A percentile compares a stretch with the other conserved stretches of the same genome.
These are phyloP conservation scores for Montipora capitata DNA, from an alignment of 92 coral and sea anemone genomes.

Conservation along the genomic window DNA sequence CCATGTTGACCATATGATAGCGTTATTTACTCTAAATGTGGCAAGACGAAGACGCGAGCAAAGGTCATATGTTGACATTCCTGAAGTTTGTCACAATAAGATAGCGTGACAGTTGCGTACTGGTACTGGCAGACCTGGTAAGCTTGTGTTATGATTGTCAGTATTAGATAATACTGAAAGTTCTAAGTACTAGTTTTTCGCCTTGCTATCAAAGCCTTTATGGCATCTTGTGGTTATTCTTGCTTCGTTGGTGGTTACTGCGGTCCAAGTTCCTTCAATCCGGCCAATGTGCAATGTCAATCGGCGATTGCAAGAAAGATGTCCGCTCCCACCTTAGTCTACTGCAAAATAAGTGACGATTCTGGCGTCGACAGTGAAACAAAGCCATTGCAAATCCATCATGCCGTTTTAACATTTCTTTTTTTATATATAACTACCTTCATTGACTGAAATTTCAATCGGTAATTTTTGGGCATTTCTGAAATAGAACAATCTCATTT, in stretches of 20 bases:
- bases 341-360: conserved; percentile 29
- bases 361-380: conserved; percentile 25
- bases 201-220: background rate
- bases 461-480: conserved; percentile 36
- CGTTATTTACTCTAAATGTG: background rate
- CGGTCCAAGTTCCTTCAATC: background rate
- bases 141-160: background rate
- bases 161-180: background rate
- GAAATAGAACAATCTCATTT: background rate
- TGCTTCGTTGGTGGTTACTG: background rate
- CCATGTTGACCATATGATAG: background rate
- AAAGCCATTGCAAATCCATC: background rate
- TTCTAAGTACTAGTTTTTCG: background rate
- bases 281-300: background rate
- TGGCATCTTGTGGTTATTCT: background rate
- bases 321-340: background rate
- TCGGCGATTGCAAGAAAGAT: background rate
- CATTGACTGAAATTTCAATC: background rate
- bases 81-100: background rate
- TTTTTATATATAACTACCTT: background rate
- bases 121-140: background rate
- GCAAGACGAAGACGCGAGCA: background rate
- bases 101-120: background rate
- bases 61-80: background rate
- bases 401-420: background rate